Evolutionary conservation across 2,888 invertebrate genomes (phyloP).

Genomic region (Laspeyria flexula): DNA sequence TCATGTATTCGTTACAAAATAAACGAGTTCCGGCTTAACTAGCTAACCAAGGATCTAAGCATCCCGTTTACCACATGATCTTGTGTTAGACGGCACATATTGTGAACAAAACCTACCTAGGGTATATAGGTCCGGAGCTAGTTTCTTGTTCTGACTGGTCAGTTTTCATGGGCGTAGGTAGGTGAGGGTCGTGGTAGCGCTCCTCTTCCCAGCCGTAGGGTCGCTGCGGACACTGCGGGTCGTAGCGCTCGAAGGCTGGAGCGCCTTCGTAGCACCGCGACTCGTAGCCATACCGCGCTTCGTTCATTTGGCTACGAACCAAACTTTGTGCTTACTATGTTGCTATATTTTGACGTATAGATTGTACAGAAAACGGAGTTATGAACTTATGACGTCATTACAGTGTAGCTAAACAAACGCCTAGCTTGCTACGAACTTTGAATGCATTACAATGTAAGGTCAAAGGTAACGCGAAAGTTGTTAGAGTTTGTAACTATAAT

Average conservation of each 20-base stretch:
- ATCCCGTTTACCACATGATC: conserved; percentile 81
- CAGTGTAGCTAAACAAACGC: not conserved
- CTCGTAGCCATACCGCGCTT: conserved; percentile 85
- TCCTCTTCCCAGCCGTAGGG: conserved; percentile 87
- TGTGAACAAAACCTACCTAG: conserved; percentile 82
- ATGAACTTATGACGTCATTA: not conserved
- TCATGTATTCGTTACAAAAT: conserved; percentile 12
- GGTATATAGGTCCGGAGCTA: conserved; percentile 90
- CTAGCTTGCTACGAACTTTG: conserved; percentile 2
- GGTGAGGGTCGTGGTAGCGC: conserved; percentile 86
- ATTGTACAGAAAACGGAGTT: not conserved
- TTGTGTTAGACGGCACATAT: conserved; percentile 26
- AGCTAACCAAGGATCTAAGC: conserved; percentile 36
- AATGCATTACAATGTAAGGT: conserved; percentile 2
- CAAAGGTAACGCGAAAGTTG: conserved; percentile 7
- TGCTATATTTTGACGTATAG: not conserved
- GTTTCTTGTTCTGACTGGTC: conserved; percentile 89
- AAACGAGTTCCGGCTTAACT: conserved; percentile 3
- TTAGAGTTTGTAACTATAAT: conserved; percentile 8
- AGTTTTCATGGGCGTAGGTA: conserved; percentile 88
- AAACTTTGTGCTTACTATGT: conserved; percentile 17
- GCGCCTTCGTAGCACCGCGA: conserved; percentile 83
- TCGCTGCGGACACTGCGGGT: conserved; percentile 81
- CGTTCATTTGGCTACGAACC: conserved; percentile 84
- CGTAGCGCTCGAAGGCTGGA: conserved; percentile 83